These are phyloP conservation scores for Magallana gigas DNA, from an alignment of 1,140 invertebrate genomes.

Conservation along the genomic window DNA sequence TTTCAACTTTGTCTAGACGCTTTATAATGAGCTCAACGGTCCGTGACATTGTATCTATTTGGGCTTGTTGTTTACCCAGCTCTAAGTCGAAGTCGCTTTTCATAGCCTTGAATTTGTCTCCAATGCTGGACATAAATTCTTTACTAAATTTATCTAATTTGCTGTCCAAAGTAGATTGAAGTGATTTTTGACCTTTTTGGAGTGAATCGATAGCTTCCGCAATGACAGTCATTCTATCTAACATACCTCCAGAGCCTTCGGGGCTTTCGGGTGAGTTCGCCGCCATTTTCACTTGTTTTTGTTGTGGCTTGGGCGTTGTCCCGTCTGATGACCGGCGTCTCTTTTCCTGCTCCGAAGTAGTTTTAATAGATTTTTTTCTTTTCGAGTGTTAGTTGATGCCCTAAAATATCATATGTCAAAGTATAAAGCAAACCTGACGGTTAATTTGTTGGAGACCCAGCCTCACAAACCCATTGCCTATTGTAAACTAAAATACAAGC, in stretches of 20 bases:
- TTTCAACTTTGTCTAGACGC: background rate
- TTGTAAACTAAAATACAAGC: too few relatives aligned
- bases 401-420: too few relatives aligned
- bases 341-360: too few relatives aligned
- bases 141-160: conserved; percentile 46
- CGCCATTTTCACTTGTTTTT: background rate
- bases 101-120: conserved; percentile 40
- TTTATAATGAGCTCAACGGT: background rate
- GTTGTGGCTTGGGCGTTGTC: too few relatives aligned
- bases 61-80: background rate
- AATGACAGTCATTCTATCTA: conserved; percentile 6
- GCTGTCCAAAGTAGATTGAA: conserved; percentile 32
- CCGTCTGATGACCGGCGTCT: too few relatives aligned
- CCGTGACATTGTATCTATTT: conserved; percentile 25
- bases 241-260: background rate
- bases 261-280: background rate
- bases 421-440: too few relatives aligned
- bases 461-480: too few relatives aligned
- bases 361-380: too few relatives aligned
- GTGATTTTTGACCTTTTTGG: background rate
- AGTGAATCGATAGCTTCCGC: background rate
- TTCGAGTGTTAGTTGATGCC: too few relatives aligned
- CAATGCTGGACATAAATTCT: conserved; percentile 28
- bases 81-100: conserved; percentile 36
- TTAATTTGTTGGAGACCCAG: too few relatives aligned